These are phyloP conservation scores for Conchocele bisecta DNA, from an alignment of 2,888 invertebrate species.

Conservation along the genomic window DNA sequence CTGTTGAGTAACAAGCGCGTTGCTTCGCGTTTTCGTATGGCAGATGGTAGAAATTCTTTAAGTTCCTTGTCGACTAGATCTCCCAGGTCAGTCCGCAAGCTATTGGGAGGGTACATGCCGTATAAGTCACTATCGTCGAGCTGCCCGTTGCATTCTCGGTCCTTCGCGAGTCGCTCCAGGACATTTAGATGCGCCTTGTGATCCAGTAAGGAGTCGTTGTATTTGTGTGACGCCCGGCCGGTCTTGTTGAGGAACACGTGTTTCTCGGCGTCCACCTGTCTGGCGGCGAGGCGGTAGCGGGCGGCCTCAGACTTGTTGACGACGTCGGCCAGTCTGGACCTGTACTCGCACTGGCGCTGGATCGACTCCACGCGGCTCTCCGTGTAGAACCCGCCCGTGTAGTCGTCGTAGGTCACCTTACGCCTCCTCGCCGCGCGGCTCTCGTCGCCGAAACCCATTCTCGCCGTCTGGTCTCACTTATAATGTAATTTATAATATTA, in stretches of 20 bases:
- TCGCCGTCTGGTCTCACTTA: too few relatives aligned
- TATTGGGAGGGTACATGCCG: conserved; percentile 64
- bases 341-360: conserved; percentile 66
- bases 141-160: conserved; percentile 39
- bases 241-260: conserved; percentile 66
- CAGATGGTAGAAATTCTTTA: conserved; percentile 65
- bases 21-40: conserved; percentile 62
- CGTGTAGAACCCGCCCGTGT: conserved; percentile 67
- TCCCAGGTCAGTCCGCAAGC: conserved; percentile 60
- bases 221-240: conserved; percentile 57
- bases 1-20: conserved; percentile 58
- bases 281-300: conserved; percentile 57
- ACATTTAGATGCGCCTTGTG: conserved; percentile 70
- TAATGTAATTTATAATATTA: too few relatives aligned
- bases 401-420: conserved; percentile 70
- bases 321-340: conserved; percentile 67
- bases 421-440: conserved; percentile 59
- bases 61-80: conserved; percentile 62
- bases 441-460: conserved; percentile 11
- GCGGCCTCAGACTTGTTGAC: conserved; percentile 69
- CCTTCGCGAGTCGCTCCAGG: conserved; percentile 60
- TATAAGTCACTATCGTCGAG: conserved; percentile 54
- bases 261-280: conserved; percentile 65
- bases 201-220: conserved; percentile 65
- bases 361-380: conserved; percentile 71